Base-by-base conservation (phyloP, 2,113 vertebrate species). In the Odontesthes bonariensis region DNA sequence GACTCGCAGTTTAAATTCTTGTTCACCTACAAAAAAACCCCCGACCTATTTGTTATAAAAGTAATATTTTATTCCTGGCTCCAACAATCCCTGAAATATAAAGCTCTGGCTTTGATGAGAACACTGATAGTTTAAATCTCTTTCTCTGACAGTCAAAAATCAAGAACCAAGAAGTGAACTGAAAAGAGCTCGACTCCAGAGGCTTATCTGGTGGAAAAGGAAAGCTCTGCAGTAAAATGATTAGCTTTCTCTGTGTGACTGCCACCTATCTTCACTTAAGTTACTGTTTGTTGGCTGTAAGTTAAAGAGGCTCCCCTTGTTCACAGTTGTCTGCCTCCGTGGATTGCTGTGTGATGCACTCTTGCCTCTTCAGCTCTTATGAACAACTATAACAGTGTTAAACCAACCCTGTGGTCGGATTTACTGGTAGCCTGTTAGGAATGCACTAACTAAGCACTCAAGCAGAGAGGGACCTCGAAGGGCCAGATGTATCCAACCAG, bases 381-480 rank as follows among this genome's bases (percentile, higher is more conserved):
- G 40, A 71, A 55, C 40, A 57, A 38, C 44, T 44, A 4, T 46
- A 69, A 75, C 33, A 64, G 22, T 12, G 42, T 73, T 82, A 38
- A 79, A 77, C 20, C 55, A 61, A 69, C 27, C 27, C 51, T 73
- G 62, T 49, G 44, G 38, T n/a, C 77, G 70, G 69, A 77, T 60
- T 83, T 66, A 66, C 47, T 6, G 65, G 60, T 71, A 51, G 57
- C 49, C 73, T 72, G 55, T 74, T 67, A 57, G 62, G 54, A 12
- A 56, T n/a, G 75, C 57, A 71, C 59, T 87, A 82, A 88, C 83
- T 80, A 84, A 84, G 69, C 82, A 87, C 82, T 86, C 79, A 85
- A 83, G 81, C 49, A 75, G 49, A 79, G 52, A 33, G 35, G 23
- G 72, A 70, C 75, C 60, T 69, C 84, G 65, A 81, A 66, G 75